Conservation (phyloP, 2,797 vertebrate species). For the Lycodopsis pacificus region DNA sequence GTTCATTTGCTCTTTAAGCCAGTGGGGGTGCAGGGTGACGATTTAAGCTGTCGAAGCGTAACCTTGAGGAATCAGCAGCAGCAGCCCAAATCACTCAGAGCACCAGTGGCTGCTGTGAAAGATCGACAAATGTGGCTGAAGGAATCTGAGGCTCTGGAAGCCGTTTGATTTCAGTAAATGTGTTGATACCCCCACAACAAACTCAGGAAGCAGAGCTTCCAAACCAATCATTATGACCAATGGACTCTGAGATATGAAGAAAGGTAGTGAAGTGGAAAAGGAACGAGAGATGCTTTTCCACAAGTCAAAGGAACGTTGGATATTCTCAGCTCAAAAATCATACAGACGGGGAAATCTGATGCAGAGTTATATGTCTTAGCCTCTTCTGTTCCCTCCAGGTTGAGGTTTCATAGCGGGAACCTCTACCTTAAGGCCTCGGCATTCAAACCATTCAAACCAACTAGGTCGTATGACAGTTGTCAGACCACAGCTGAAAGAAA, state of each 20-base stretch:
- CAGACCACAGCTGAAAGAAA: neutral
- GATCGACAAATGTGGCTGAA: slow-evolving; percentile 27
- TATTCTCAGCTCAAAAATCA: neutral
- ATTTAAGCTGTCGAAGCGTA: slow-evolving; percentile 34
- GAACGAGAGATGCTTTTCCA: slow-evolving; percentile 13
- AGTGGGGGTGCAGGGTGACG: slow-evolving; percentile 18
- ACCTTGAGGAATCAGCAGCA: slow-evolving; percentile 35
- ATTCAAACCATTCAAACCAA: neutral
- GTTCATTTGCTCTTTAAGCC: slow-evolving; percentile 35
- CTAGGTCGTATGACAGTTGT: neutral
- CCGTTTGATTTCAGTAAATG: slow-evolving; percentile 53
- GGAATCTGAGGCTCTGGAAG: slow-evolving; percentile 36
- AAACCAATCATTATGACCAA: slow-evolving; percentile 38
- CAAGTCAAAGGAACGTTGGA: neutral
- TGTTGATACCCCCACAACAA: slow-evolving; percentile 30
- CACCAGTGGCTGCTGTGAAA: slow-evolving; percentile 33
- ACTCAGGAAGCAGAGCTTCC: slow-evolving; percentile 22
- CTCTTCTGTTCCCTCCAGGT: neutral
- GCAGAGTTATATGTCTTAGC: neutral
- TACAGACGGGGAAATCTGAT: neutral
- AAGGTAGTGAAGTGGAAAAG: slow-evolving; percentile 14
- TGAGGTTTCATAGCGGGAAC: neutral
- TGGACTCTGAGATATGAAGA: slow-evolving; percentile 31
- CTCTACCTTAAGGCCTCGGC: neutral
- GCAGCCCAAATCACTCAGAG: slow-evolving; percentile 31